Evolutionary conservation across 2,797 vertebrate species (phyloP).

Genomic region (Florisuga fusca): DNA sequence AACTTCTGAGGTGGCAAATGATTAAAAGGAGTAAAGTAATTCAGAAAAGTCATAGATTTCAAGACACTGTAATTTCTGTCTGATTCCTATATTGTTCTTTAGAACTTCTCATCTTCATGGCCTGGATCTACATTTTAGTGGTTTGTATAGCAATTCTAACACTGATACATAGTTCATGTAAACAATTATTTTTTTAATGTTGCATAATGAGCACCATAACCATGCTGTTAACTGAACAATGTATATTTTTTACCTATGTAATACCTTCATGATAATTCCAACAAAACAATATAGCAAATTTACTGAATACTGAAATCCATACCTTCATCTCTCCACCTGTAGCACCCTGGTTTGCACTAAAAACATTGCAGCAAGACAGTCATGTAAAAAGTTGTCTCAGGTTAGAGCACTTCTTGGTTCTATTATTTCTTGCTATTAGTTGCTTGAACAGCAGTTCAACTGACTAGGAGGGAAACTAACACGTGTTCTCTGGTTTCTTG

Average conservation of each 20-base stretch:
- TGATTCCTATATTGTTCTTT: neutral
- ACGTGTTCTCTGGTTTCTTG: neutral
- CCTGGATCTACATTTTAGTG: neutral
- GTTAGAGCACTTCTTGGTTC: neutral
- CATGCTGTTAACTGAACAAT: neutral
- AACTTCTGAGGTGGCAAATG: neutral
- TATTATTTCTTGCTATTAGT: neutral
- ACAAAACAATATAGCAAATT: neutral
- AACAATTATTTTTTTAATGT: neutral
- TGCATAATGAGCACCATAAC: neutral
- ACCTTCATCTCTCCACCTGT: neutral
- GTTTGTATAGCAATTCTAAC: neutral
- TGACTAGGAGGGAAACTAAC: neutral
- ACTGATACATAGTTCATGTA: neutral
- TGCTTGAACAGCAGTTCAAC: neutral
- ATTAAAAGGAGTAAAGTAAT: neutral
- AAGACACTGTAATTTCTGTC: neutral
- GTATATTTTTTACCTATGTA: neutral
- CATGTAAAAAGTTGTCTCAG: neutral
- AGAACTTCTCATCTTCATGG: neutral
- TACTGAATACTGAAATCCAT: neutral
- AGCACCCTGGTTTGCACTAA: neutral
- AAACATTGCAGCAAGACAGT: neutral
- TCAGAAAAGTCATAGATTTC: neutral
- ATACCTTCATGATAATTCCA: neutral